Evolutionary conservation across 2,888 invertebrate species (phyloP).

Genomic region (Euzophera pinguis): DNA sequence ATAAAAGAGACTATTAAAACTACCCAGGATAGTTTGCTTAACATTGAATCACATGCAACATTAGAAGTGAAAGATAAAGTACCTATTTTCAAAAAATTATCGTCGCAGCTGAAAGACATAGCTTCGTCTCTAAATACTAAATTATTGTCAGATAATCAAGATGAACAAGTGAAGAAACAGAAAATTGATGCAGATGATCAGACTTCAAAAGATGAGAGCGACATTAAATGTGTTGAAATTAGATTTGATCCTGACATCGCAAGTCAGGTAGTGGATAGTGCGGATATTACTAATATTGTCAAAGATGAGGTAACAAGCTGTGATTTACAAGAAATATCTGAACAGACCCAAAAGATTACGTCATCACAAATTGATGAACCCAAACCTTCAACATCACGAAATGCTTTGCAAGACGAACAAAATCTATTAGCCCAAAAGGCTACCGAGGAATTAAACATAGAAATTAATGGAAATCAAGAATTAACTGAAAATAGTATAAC

Average conservation of each 20-base stretch:
- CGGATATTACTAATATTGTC: too few relatives aligned
- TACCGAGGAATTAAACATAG: too few relatives aligned
- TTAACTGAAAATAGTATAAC: too few relatives aligned
- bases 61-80: constrained; percentile 69
- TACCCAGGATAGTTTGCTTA: constrained; percentile 32
- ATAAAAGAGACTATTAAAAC: constrained; percentile 28
- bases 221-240: neutral
- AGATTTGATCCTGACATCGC: neutral
- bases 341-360: neutral
- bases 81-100: constrained; percentile 56
- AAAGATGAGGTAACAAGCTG: neutral
- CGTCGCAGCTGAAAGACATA: constrained; percentile 32
- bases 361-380: neutral
- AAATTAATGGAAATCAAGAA: too few relatives aligned
- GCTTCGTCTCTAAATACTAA: constrained; percentile 16
- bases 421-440: neutral
- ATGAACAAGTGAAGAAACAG: neutral
- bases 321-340: neutral
- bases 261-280: neutral
- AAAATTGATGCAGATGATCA: neutral
- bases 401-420: neutral
- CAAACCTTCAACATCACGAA: neutral
- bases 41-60: constrained; percentile 44
- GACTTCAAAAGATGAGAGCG: neutral
- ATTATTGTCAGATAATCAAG: neutral